Evolutionary conservation across 1,140 invertebrate species (phyloP), one percentile per base, ranked within the genome.

Genomic region (Chrysopa pallens): DNA sequence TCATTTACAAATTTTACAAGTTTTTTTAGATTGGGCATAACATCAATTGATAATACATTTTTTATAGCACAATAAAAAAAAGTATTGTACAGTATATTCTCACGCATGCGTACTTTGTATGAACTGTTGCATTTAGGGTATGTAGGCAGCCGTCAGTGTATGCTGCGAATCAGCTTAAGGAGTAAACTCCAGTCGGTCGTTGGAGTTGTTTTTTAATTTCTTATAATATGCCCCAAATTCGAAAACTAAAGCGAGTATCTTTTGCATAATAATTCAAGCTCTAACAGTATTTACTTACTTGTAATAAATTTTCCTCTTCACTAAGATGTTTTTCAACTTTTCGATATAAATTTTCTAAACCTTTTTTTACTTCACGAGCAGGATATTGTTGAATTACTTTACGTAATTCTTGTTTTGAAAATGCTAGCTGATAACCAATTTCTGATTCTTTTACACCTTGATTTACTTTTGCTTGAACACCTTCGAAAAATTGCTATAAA

Each of bases 281-380:
- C 12, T 37, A 1, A 13, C n/a, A 27, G 23, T n/a, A n/a, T n/a
- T 40, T 46, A 45, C 41, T 53, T 63, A 84, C 86, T 69, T 95
- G 90, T 44, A 96, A 66, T 28, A 96, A 68, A 62, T 91, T 93
- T 55, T 91, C 88, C 60, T 96, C 90, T 64, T 95, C 91, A 52
- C 81, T 89, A 6, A 97, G 65, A 65, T 97, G 91, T 67, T 98
- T 97, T 56, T 94, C 94, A 12, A 98, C 90, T 66, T 95, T 97
- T 59, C 82, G 86, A 62, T 97, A 98, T 39, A 98, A 68, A 58
- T 87, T 78, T 58, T 97, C 93, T 23, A 98, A 64, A 1, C 91
- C 91, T 62, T 88, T 90, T 62, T 96, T 96, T 5, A 98, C 91
- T 55, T 59, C 38, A 59, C 81, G 80, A 8, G 82, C 84, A 11